These are phyloP conservation scores for Lepus europaeus DNA, from an alignment of 2,113 vertebrate genomes.

Conservation along the genomic window DNA sequence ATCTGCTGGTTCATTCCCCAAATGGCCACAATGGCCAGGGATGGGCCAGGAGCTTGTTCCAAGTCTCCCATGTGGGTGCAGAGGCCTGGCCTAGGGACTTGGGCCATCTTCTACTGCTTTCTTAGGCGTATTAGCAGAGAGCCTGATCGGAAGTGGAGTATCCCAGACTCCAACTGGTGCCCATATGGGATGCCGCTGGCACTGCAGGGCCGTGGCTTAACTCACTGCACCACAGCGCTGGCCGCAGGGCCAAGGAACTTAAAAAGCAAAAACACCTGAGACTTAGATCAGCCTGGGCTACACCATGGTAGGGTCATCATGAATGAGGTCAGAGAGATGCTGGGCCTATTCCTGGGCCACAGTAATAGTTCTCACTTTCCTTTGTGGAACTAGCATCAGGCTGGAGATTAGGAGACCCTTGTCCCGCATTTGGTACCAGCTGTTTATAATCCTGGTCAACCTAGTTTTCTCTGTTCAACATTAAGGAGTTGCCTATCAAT, in stretches of 20 bases:
- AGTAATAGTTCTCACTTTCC: not conserved
- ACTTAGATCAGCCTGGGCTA: not conserved
- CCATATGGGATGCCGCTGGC: no score
- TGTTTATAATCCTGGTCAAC: conserved; percentile 21
- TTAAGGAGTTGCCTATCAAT: conserved; percentile 12
- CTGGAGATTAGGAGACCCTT: conserved; percentile 38
- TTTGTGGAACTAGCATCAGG: conserved; percentile 33
- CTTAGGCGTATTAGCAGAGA: no score
- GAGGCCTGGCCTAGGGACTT: no score
- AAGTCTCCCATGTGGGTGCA: no score
- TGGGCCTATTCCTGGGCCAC: not conserved
- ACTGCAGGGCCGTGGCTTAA: no score
- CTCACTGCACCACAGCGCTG: no score
- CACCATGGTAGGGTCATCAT: not conserved
- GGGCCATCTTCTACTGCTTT: no score
- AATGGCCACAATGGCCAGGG: no score
- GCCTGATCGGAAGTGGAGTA: no score
- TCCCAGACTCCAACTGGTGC: no score
- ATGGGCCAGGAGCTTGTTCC: no score
- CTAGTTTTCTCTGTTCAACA: conserved; percentile 26
- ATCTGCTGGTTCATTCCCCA: no score
- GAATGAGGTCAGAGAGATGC: conserved; percentile 32
- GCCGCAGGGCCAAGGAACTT: conserved; percentile 2
- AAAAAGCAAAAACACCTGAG: conserved; percentile 16
- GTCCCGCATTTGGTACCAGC: conserved; percentile 16